Evolutionary conservation across 2,888 invertebrate genomes (phyloP).

Genomic region (Tinea trinotella): DNA sequence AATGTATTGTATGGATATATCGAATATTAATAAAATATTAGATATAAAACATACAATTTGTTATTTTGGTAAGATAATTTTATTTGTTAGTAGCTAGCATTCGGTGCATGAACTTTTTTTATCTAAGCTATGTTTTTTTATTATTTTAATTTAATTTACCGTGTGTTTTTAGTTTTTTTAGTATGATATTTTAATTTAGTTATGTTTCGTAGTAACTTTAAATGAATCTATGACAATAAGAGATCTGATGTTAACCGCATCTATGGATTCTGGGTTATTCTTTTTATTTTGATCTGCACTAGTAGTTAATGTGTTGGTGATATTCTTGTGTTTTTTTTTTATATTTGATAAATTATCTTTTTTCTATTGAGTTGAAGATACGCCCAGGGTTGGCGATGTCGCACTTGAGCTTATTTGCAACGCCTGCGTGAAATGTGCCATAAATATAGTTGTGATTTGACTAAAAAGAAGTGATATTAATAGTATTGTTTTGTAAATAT

Average conservation of each 20-base stretch:
- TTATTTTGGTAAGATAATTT: slow-evolving; percentile 70
- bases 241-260: slow-evolving; percentile 68
- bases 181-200: slow-evolving; percentile 54
- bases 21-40: slow-evolving; percentile 61
- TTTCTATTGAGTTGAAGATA: slow-evolving; percentile 50
- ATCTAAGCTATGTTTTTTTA: slow-evolving; percentile 56
- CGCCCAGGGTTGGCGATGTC: slow-evolving; percentile 35
- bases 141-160: slow-evolving; percentile 47
- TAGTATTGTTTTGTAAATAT: slow-evolving; percentile 71
- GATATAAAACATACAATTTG: slow-evolving; percentile 64
- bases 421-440: slow-evolving; percentile 66
- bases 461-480: slow-evolving; percentile 62
- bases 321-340: slow-evolving; percentile 46
- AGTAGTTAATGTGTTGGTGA: slow-evolving; percentile 45
- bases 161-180: slow-evolving; percentile 67
- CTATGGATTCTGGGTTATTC: slow-evolving; percentile 33
- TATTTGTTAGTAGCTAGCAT: slow-evolving; percentile 64
- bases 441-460: slow-evolving; percentile 70
- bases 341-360: slow-evolving; percentile 35
- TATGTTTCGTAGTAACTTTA: slow-evolving; percentile 57
- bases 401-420: slow-evolving; percentile 32
- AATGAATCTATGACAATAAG: slow-evolving; percentile 73
- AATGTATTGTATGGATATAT: slow-evolving; percentile 19
- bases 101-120: slow-evolving; percentile 66
- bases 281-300: slow-evolving; percentile 60